These are phyloP conservation scores for Eupelmus urozonus DNA, from an alignment of 2,888 invertebrate species.

Conservation along the genomic window DNA sequence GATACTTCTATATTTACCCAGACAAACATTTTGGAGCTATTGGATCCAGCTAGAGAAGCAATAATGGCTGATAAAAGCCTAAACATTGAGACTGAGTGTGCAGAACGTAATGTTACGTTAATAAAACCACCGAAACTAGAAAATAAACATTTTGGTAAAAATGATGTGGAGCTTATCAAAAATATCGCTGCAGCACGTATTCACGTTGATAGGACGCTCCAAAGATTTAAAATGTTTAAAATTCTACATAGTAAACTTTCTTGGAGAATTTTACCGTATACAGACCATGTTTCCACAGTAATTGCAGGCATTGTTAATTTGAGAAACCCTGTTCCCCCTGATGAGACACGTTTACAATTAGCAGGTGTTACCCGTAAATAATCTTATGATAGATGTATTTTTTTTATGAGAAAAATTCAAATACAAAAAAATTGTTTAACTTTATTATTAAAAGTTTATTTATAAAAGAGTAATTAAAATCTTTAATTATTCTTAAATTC, in stretches of 20 bases:
- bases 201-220: conserved; percentile 48
- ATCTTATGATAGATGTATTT: too few relatives aligned
- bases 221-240: conserved; percentile 52
- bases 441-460: too few relatives aligned
- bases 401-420: too few relatives aligned
- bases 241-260: conserved; percentile 48
- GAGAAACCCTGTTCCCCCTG: conserved; percentile 36
- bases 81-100: conserved; percentile 46
- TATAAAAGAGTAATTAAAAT: too few relatives aligned
- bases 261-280: conserved; percentile 47
- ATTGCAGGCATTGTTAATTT: conserved; percentile 53
- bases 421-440: too few relatives aligned
- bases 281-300: conserved; percentile 48
- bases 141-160: conserved; percentile 10
- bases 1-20: conserved; percentile 37
- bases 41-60: conserved; percentile 49
- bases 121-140: conserved; percentile 43
- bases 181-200: conserved; percentile 46
- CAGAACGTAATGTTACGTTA: conserved; percentile 30
- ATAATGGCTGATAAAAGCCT: conserved; percentile 49
- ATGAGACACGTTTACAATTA: conserved; percentile 23
- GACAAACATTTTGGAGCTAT: conserved; percentile 29
- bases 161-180: conserved; percentile 52
- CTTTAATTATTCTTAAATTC: too few relatives aligned
- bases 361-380: not conserved